These are phyloP conservation scores for Lysandra bellargus DNA, from an alignment of 2,888 invertebrate species.

Conservation along the genomic window DNA sequence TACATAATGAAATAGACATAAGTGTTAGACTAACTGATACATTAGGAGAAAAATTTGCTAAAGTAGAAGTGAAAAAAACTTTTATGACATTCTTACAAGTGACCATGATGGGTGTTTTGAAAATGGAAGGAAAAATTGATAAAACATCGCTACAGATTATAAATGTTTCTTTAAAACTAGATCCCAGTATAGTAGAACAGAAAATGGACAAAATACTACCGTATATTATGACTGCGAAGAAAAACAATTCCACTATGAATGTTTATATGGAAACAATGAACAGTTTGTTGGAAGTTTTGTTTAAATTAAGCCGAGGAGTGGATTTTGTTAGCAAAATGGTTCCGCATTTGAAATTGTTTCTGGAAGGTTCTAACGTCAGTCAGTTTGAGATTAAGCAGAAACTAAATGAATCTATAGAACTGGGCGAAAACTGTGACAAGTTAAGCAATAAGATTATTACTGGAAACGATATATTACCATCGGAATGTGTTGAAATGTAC, in stretches of 20 bases:
- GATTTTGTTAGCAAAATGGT: constrained; percentile 64
- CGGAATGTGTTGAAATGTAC: constrained; percentile 60
- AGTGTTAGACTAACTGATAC: constrained; percentile 63
- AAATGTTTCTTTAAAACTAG: constrained; percentile 62
- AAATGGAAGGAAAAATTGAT: constrained; percentile 64
- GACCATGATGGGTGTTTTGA: constrained; percentile 62
- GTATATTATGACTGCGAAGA: constrained; percentile 62
- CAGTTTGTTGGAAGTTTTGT: constrained; percentile 64
- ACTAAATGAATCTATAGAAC: constrained; percentile 47
- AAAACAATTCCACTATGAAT: constrained; percentile 51
- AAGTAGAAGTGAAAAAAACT: constrained; percentile 66
- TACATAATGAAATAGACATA: constrained; percentile 66
- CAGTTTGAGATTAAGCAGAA: constrained; percentile 60
- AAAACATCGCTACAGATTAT: constrained; percentile 63
- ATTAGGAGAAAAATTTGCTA: constrained; percentile 62
- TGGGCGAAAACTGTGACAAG: constrained; percentile 51
- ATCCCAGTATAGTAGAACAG: constrained; percentile 67
- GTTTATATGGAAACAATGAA: constrained; percentile 63
- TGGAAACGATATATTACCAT: constrained; percentile 62
- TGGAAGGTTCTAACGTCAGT: constrained; percentile 63
- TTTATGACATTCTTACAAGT: constrained; percentile 65
- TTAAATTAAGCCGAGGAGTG: constrained; percentile 68
- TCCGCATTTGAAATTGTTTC: constrained; percentile 57
- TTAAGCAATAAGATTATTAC: constrained; percentile 58
- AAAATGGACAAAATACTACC: constrained; percentile 63